These are phyloP conservation scores for Catocala fraxini DNA, from an alignment of 2,888 invertebrate species.

Conservation along the genomic window DNA sequence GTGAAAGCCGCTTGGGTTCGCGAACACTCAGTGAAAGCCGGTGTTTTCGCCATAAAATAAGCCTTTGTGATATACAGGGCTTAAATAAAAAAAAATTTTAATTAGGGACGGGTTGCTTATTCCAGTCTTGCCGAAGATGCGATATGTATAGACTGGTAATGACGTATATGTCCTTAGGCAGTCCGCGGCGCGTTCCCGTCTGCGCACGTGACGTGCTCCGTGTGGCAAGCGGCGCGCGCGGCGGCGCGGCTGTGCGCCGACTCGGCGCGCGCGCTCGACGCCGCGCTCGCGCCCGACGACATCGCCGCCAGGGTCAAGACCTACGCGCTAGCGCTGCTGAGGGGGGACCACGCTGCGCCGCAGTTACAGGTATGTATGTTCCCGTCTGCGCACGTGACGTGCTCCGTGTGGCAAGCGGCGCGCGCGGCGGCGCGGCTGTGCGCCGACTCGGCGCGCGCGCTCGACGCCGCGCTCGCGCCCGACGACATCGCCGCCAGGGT, in stretches of 20 bases:
- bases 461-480: slow-evolving; percentile 43
- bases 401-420: slow-evolving; percentile 82
- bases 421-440: slow-evolving; percentile 63
- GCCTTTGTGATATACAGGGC: too few relatives aligned
- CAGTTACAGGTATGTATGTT: slow-evolving; percentile 47
- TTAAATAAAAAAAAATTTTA: too few relatives aligned
- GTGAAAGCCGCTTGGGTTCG: too few relatives aligned
- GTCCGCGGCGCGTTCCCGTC: slow-evolving; percentile 75
- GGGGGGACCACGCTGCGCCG: slow-evolving; percentile 51
- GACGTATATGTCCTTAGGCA: slow-evolving; percentile 54
- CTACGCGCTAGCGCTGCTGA: slow-evolving; percentile 75
- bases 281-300: slow-evolving; percentile 55
- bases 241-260: slow-evolving; percentile 57
- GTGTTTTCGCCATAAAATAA: too few relatives aligned
- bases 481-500: slow-evolving; percentile 69
- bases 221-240: slow-evolving; percentile 80
- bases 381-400: slow-evolving; percentile 79
- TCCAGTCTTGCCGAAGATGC: too few relatives aligned
- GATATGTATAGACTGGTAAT: background rate
- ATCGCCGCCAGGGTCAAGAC: slow-evolving; percentile 74
- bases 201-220: slow-evolving; percentile 81
- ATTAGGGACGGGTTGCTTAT: too few relatives aligned
- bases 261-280: slow-evolving; percentile 42
- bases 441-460: slow-evolving; percentile 45
- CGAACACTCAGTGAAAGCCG: too few relatives aligned